Conservation (phyloP, 2,888 invertebrate species). For the Zaprionus bogoriensis region DNA sequence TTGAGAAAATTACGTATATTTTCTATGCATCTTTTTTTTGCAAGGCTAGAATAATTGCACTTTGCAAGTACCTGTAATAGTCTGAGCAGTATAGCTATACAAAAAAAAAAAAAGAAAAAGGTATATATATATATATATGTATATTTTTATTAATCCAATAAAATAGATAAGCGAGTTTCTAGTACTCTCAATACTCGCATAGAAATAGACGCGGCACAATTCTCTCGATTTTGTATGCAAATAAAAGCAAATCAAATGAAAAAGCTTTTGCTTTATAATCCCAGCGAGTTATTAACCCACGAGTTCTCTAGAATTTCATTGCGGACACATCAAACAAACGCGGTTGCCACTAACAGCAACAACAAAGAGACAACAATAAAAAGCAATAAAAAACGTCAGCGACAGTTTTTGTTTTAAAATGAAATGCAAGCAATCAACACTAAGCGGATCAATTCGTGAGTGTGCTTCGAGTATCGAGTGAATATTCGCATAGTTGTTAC, state of each 20-base stretch:
- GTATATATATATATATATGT: no score
- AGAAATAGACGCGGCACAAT: no score
- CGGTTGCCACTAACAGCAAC: neutral
- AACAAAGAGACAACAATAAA: constrained; percentile 8
- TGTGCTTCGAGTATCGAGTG: constrained; percentile 42
- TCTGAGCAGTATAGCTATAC: no score
- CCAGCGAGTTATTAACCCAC: neutral
- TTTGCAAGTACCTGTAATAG: no score
- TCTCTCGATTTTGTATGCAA: no score
- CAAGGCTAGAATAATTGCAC: no score
- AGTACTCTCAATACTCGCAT: neutral
- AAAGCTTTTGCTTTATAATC: constrained; percentile 23
- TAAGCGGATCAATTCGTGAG: constrained; percentile 71
- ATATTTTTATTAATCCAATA: neutral
- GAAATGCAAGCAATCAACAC: constrained; percentile 69
- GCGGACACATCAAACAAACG: constrained; percentile 52
- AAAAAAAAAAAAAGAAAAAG: no score
- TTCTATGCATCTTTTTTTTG: no score
- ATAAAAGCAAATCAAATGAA: constrained; percentile 4
- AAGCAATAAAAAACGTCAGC: constrained; percentile 1
- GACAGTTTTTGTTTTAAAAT: constrained; percentile 39
- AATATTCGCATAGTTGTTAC: constrained; percentile 26
- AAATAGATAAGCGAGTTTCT: neutral
- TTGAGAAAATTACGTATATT: no score
- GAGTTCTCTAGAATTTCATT: constrained; percentile 22